Base-by-base conservation (phyloP, 2,888 invertebrate genomes). In the Priocnemis perturbator region DNA sequence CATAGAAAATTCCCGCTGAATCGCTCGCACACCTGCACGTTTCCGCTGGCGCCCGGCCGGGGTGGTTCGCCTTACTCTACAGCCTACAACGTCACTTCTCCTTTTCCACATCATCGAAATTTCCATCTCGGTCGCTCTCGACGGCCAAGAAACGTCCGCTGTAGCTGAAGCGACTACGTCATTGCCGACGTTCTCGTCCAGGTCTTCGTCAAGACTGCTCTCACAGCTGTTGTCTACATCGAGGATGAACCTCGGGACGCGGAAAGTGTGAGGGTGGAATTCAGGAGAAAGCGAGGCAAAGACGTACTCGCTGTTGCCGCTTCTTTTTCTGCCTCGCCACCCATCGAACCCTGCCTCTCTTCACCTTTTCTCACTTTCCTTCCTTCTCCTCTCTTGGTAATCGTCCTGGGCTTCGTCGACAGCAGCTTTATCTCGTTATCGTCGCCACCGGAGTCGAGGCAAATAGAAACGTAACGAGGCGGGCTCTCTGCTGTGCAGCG, bases 401-500 rank as follows among this genome's bases (percentile, higher is more conserved):
- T 11, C 50, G 52, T 61, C 19, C 58, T 52, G 15, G 26, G 26
- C 30, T 26, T 19, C 47, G 53, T 56, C 20, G 56, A 21, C 50
- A 61, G 62, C 47, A 64, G 74, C 70, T 79, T 77, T 73, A 76
- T 79, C 81, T 81, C 75, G 82, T 83, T 83, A 84, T 81, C 77
- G 79, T 63, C 69, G 67, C 37, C 37, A 60, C 62, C 64, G 66
- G 69, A 71, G 66, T 26, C 72, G 72, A 71, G 48, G 74, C 74
- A 75, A 81, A 81, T 79, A 76, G 70, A 70, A 70, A 77, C 69
- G 76, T 83, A 83, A 83, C 82, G 80, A 83, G 70, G 61, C 58
- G 71, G 59, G 67, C 45, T 47, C 53, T 53, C 47, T 44, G 55
- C 21, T 19, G 45, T 60, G 63, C 19, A 14, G 23, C 60, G 19